Percentiles rank a stretch among this genome's conserved stretches.
Conservation (phyloP, 2,888 invertebrate species). For the Athalia cordata region DNA sequence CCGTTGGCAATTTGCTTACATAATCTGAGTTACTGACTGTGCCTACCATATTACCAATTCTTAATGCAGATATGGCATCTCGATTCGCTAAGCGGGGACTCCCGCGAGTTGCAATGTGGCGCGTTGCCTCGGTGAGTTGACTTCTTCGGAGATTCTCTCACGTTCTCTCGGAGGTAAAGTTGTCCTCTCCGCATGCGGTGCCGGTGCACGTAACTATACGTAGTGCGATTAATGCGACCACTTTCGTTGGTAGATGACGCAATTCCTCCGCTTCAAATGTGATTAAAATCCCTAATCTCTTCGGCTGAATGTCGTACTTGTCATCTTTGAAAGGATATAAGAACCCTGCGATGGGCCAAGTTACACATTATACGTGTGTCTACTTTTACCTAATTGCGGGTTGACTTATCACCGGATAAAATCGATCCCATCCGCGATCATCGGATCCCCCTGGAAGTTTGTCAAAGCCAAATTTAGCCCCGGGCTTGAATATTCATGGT, state of each 20-base stretch:
- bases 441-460: not conserved
- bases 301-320: constrained; percentile 5
- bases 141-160: constrained; percentile 13
- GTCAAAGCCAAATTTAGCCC: constrained; percentile 15
- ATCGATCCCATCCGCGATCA: constrained; percentile 3
- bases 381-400: constrained; percentile 17
- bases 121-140: not conserved
- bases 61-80: constrained; percentile 14
- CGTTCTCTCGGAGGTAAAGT: constrained; percentile 1
- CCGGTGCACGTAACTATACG: not conserved
- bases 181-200: not conserved
- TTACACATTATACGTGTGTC: not conserved
- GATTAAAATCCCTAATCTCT: constrained; percentile 14
- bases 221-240: constrained; percentile 36
- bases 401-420: not conserved
- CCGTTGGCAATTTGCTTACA: constrained; percentile 3
- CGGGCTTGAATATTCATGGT: not conserved
- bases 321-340: constrained; percentile 7
- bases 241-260: constrained; percentile 28
- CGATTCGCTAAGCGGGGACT: not conserved
- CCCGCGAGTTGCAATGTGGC: not conserved
- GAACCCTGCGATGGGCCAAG: constrained; percentile 8
- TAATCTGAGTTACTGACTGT: not conserved
- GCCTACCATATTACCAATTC: constrained; percentile 20
- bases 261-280: constrained; percentile 32